Evolutionary conservation across 2,113 vertebrate species (phyloP).

Genomic region (Chiloscyllium plagiosum): DNA sequence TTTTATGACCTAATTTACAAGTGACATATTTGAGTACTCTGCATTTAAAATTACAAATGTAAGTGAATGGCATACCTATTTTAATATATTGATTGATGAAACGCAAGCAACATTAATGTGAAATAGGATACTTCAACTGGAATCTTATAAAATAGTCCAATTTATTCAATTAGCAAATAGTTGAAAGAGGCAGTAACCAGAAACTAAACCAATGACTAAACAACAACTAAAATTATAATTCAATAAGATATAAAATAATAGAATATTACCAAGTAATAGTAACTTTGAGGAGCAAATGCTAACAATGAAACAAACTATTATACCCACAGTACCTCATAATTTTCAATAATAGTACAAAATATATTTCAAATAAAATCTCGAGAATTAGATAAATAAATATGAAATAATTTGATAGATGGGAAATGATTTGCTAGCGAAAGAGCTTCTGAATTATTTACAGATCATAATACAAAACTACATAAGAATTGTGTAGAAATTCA

Average conservation of each 20-base stretch:
- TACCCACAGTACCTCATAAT: background rate
- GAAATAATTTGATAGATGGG: background rate
- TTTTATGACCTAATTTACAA: background rate
- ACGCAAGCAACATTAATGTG: background rate
- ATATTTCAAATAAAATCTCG: background rate
- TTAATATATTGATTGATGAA: background rate
- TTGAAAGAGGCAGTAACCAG: background rate
- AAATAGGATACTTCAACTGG: background rate
- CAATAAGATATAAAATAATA: background rate
- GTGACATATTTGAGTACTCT: slow-evolving; percentile 16
- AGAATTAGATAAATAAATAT: background rate
- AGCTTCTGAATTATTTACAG: slow-evolving; percentile 29
- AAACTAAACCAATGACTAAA: background rate
- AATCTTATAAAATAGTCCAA: background rate
- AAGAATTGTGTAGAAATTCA: background rate
- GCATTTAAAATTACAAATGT: background rate
- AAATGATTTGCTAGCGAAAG: slow-evolving; percentile 27
- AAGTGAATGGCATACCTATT: slow-evolving; percentile 17
- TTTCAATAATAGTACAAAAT: background rate
- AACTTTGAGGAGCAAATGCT: background rate
- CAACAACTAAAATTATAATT: background rate
- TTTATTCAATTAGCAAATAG: background rate
- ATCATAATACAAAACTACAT: background rate
- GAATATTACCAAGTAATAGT: background rate
- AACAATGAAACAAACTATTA: background rate